Percentiles rank a stretch among this genome's conserved stretches.
These are phyloP conservation scores for Linnaemya vulpina DNA, from an alignment of 2,888 invertebrate genomes.

Conservation along the genomic window DNA sequence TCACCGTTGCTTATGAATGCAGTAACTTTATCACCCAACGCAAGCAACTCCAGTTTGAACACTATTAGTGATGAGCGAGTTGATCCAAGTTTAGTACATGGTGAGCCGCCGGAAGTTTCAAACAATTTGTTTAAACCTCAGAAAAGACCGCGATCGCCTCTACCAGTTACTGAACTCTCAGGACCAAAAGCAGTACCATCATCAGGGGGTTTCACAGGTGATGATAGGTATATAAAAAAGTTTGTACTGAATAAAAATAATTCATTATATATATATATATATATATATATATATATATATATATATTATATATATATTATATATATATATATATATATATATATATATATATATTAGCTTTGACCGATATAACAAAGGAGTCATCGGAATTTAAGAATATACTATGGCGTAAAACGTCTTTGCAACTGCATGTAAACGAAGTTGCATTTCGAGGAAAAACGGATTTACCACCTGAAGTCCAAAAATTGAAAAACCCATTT, in stretches of 20 bases:
- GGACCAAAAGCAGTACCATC: background rate
- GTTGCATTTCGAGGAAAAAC: background rate
- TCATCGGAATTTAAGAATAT: background rate
- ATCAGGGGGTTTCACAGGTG: background rate
- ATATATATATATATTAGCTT: background rate
- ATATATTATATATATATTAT: too few species aligned
- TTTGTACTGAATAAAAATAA: background rate
- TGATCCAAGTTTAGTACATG: background rate
- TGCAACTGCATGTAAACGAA: background rate
- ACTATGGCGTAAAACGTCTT: background rate
- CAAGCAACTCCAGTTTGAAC: too few species aligned
- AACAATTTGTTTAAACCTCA: background rate
- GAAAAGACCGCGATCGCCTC: background rate
- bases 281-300: too few species aligned
- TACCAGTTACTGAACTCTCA: background rate
- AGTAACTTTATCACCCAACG: too few species aligned
- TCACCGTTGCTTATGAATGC: too few species aligned
- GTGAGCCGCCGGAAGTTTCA: background rate
- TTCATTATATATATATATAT: background rate
- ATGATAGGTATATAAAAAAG: background rate
- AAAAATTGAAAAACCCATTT: background rate
- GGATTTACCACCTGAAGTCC: background rate
- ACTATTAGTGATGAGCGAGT: too few species aligned
- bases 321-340: too few species aligned
- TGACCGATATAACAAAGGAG: slow-evolving; percentile 3